Evolutionary conservation across 2,797 vertebrate genomes (phyloP).

Genomic region (Clarias laeviceps): DNA sequence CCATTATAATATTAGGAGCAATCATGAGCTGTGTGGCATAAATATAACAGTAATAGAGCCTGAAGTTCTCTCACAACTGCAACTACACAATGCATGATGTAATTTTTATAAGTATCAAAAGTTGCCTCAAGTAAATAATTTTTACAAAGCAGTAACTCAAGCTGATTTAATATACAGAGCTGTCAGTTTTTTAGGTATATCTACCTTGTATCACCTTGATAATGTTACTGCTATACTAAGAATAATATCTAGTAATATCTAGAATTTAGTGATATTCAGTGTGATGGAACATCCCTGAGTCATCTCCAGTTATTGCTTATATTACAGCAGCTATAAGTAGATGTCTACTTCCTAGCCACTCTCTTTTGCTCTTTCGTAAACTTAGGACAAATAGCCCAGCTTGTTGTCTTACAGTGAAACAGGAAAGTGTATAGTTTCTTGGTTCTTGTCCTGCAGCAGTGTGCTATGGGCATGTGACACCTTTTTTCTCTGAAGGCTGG

Average conservation of each 20-base stretch:
- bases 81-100: background rate
- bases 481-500: background rate
- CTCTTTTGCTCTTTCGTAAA: background rate
- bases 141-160: conserved; percentile 1
- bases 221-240: background rate
- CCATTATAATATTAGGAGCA: background rate
- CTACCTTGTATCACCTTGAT: background rate
- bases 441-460: background rate
- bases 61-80: background rate
- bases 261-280: background rate
- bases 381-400: background rate
- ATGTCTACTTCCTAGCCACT: background rate
- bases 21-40: background rate
- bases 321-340: too few relatives aligned
- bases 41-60: background rate
- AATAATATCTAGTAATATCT: background rate
- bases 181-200: background rate
- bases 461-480: background rate
- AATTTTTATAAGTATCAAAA: background rate
- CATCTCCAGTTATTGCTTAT: too few relatives aligned
- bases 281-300: background rate
- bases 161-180: background rate
- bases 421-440: background rate
- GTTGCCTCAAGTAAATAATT: background rate
- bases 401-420: background rate